These are phyloP conservation scores for Apotomis turbidana DNA, from an alignment of 2,888 invertebrate genomes.

Conservation along the genomic window DNA sequence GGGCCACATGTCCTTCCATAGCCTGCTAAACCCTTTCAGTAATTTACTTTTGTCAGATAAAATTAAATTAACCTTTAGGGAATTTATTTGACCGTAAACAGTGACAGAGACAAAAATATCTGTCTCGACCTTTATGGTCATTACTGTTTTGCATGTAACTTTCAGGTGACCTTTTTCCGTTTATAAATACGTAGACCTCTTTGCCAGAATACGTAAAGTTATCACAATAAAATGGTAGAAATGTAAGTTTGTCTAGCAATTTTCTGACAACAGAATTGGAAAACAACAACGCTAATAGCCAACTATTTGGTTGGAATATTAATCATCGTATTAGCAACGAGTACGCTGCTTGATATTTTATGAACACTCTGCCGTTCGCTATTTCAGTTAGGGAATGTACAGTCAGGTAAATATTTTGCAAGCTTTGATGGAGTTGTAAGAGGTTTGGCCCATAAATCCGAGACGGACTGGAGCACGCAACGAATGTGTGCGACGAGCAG, in stretches of 20 bases:
- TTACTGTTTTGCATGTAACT: constrained; percentile 12
- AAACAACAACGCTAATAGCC: constrained; percentile 23
- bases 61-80: constrained; percentile 26
- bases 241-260: constrained; percentile 11
- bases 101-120: constrained; percentile 6
- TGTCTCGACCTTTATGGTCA: neutral
- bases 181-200: neutral
- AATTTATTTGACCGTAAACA: constrained; percentile 13
- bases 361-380: constrained; percentile 28
- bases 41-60: constrained; percentile 11
- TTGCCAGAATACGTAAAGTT: constrained; percentile 10
- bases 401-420: constrained; percentile 50
- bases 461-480: constrained; percentile 66
- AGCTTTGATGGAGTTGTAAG: constrained; percentile 64
- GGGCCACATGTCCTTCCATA: too few relatives aligned
- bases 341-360: constrained; percentile 29
- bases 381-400: constrained; percentile 32
- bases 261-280: constrained; percentile 19
- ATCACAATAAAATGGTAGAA: constrained; percentile 11
- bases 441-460: constrained; percentile 63
- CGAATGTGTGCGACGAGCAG: constrained; percentile 65
- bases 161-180: constrained; percentile 1
- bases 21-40: neutral
- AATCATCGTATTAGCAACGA: constrained; percentile 32
- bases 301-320: constrained; percentile 28